phyloP scores from a whole-genome alignment of 2,888 invertebrate species.

The Nematopogon swammerdamellus region DNA sequence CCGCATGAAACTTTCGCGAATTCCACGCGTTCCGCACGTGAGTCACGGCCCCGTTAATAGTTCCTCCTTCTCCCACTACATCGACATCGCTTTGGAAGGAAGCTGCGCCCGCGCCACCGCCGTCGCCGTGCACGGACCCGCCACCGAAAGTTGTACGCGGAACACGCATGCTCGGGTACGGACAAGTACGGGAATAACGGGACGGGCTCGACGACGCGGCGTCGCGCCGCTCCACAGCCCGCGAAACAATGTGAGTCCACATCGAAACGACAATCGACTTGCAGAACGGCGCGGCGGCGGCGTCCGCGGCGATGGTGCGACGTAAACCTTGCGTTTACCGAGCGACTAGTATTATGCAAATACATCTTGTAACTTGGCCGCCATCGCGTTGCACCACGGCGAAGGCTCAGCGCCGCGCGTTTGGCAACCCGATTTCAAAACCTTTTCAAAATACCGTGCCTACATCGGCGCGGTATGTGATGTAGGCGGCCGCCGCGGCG shows the following conservation, averaged over 20 bases:
- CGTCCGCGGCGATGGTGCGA: slow-evolving; percentile 29
- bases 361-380: slow-evolving; percentile 38
- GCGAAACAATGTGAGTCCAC: too few species aligned
- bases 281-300: background rate
- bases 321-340: slow-evolving; percentile 28
- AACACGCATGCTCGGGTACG: too few species aligned
- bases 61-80: background rate
- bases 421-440: slow-evolving; percentile 48
- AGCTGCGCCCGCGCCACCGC: slow-evolving; percentile 11
- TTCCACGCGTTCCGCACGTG: background rate
- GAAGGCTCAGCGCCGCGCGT: slow-evolving; percentile 9
- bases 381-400: slow-evolving; percentile 42
- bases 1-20: too few species aligned
- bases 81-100: too few species aligned
- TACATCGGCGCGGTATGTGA: slow-evolving; percentile 25
- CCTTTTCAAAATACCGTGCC: slow-evolving; percentile 38
- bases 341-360: slow-evolving; percentile 49
- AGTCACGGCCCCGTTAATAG: background rate
- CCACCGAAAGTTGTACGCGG: too few species aligned
- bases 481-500: slow-evolving; percentile 21
- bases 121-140: slow-evolving; percentile 47
- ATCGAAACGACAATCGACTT: background rate
- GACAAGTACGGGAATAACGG: too few species aligned
- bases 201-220: too few species aligned
- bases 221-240: too few species aligned